Evolutionary conservation across 2,797 vertebrate genomes (phyloP).

Genomic region (Sciurus carolinensis): DNA sequence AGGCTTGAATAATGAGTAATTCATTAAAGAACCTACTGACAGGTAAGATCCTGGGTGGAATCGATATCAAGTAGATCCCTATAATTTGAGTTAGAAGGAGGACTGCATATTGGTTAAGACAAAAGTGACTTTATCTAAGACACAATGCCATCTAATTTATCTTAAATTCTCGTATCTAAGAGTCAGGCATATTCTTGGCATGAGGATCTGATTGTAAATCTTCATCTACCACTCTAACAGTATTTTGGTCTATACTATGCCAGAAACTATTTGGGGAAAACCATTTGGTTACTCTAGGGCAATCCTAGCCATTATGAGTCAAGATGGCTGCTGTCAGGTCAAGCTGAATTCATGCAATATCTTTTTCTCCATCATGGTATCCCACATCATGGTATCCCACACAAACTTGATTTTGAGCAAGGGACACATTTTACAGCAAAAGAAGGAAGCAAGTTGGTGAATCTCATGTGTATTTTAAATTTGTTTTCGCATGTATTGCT

Average conservation of each 20-base stretch:
- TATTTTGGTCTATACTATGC: neutral
- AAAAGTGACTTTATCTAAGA: neutral
- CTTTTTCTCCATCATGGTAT: neutral
- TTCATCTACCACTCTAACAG: neutral
- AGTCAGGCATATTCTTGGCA: neutral
- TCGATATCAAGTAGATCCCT: neutral
- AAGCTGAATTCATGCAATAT: neutral
- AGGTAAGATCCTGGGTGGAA: neutral
- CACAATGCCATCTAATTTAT: neutral
- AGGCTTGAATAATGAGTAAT: neutral
- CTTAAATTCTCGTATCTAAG: neutral
- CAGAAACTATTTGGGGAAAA: neutral
- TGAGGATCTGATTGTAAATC: neutral
- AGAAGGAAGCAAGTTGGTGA: neutral
- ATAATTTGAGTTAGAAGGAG: neutral
- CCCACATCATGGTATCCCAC: neutral
- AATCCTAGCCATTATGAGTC: neutral
- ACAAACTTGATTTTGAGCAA: constrained; percentile 24
- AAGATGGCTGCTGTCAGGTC: neutral
- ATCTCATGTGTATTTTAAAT: neutral
- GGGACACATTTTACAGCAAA: neutral
- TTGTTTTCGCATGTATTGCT: neutral
- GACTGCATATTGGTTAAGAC: neutral
- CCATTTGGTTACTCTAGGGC: neutral
- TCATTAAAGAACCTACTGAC: neutral